These are phyloP conservation scores for Hydractinia echinata DNA, from an alignment of 30 jellyfish, hydroid and myxozoan species.

Conservation along the genomic window DNA sequence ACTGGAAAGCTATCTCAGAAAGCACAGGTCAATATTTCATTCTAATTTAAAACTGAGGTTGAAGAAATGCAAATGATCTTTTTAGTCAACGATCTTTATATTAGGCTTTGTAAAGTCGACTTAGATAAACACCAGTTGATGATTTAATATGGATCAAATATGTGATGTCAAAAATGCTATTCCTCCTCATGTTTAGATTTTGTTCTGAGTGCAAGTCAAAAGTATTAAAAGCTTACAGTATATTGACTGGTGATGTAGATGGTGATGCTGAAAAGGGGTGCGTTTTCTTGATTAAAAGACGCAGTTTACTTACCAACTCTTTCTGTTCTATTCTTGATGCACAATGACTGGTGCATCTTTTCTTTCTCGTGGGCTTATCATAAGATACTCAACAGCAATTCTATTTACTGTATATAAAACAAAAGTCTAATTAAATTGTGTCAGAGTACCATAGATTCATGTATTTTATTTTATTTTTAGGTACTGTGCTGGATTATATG, in stretches of 20 bases:
- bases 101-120: too few relatives aligned
- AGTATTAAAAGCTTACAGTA: slow-evolving; percentile 82
- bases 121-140: too few relatives aligned
- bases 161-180: too few relatives aligned
- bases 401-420: neutral
- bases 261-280: slow-evolving; percentile 97
- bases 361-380: neutral
- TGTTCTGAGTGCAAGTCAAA: slow-evolving; percentile 96
- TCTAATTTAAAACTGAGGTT: neutral
- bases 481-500: slow-evolving; percentile 79
- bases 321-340: neutral
- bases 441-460: neutral
- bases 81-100: too few relatives aligned
- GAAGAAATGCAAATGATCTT: neutral
- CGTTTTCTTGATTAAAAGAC: neutral
- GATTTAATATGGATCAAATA: too few relatives aligned
- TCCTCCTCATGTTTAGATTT: slow-evolving; percentile 27
- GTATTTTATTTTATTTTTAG: slow-evolving; percentile 31
- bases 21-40: slow-evolving; percentile 66
- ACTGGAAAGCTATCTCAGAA: slow-evolving; percentile 79
- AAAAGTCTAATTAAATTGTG: neutral
- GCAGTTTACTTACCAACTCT: too few relatives aligned
- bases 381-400: neutral
- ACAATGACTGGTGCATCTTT: neutral
- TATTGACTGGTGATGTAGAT: slow-evolving; percentile 83